Percentiles rank a stretch among this genome's conserved stretches.
phyloP scores from a whole-genome alignment of 2,797 vertebrate genomes.

The Rhabdophis nuchalis region DNA sequence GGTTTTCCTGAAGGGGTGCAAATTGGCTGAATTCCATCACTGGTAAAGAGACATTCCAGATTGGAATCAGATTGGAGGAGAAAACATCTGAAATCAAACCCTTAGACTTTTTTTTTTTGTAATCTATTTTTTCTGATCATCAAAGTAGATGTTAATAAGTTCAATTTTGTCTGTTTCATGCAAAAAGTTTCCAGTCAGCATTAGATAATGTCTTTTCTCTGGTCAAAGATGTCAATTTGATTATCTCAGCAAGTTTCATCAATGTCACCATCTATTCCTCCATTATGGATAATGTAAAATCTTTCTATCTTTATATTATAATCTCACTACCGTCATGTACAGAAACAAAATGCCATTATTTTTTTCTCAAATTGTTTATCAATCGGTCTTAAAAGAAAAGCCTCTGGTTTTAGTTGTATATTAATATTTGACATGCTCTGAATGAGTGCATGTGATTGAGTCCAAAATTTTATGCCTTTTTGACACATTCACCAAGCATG shows the following conservation, averaged over 20 bases:
- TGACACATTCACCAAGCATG: neutral
- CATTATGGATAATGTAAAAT: neutral
- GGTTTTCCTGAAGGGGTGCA: too few relatives aligned
- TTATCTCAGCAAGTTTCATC: neutral
- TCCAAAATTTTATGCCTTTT: neutral
- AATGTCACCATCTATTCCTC: neutral
- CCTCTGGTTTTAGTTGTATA: neutral
- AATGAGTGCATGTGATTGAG: neutral
- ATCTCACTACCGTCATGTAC: neutral
- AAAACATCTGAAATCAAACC: neutral
- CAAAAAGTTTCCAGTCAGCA: neutral
- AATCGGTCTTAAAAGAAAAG: neutral
- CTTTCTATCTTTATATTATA: neutral
- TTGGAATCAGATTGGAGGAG: neutral
- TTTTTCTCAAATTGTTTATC: neutral
- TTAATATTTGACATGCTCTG: neutral
- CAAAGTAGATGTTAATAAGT: neutral
- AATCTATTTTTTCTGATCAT: neutral
- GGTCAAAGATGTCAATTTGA: neutral
- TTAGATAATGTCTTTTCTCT: neutral
- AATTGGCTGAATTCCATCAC: too few relatives aligned
- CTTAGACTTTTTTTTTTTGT: neutral
- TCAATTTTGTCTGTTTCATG: neutral
- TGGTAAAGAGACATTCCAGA: neutral
- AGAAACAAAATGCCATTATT: neutral